Base-by-base conservation (phyloP, 2,113 vertebrate genomes). In the Triplophysa siluroides region DNA sequence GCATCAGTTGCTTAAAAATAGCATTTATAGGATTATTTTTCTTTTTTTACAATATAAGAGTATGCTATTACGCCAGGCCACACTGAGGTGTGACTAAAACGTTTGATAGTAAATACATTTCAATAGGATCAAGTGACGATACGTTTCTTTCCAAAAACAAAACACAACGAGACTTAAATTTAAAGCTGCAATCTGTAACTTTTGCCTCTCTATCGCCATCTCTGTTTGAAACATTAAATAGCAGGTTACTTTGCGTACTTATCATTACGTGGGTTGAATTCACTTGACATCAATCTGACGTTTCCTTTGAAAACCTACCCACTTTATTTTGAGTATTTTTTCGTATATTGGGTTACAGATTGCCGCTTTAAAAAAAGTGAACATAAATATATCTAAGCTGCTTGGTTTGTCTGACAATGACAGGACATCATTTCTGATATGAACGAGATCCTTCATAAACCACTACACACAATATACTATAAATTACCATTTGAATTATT, bases 1-100 rank as follows among this genome's bases (percentile, higher is more conserved):
- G n/a, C 58, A 18, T 60, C 72, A 62, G 61, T 60, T 62, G 58
- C 71, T 33, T 60, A 74, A 41, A 73, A 60, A 60, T 45, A 45
- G n/a, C 61, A 62, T 61, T 75, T 43, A 62, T 2, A 21, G n/a
- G 7, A 58, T n/a, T 11, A 19, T 9, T 58, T 7, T n/a, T 9
- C 2, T 58, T 9, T 6, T 21, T 58, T 58, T n/a, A 21, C 54
- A 9, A 58, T 58, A 58, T 21, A 19, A 21, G 52, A 56, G 52
- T 58, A 21, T 58, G 26, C 1, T 38, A 58, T 58, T 58, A 72
- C 11, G 33, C 33, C 33, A 6, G 6, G 33, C 33, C 33, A 7
- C 6, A 38, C 33, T 38, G 3, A 69, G 16, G 38, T 67, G 4
- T 67, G 13, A 24, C 66, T 50, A 29, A 19, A 38, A 38, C 7